Conservation (phyloP, 2,113 vertebrate species). For the Zosterops borbonicus region DNA sequence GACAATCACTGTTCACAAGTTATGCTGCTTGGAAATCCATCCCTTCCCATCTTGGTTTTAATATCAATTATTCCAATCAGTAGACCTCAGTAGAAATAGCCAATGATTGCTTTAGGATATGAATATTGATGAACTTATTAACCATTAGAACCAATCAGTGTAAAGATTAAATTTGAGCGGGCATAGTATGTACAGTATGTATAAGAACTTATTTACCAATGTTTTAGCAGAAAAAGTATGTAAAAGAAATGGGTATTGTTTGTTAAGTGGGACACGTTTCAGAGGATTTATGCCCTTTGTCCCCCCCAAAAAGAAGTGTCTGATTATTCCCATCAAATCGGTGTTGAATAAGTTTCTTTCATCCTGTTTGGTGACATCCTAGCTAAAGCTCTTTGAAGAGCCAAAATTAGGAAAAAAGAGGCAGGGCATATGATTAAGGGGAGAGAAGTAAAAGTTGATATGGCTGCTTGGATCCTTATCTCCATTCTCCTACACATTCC, state of each 20-base stretch:
- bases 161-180: rapidly evolving
- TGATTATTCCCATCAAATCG: background rate
- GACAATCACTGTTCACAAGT: rapidly evolving
- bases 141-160: background rate
- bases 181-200: background rate
- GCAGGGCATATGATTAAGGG: background rate
- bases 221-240: background rate
- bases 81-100: background rate
- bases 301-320: background rate
- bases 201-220: background rate
- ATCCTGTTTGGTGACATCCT: background rate
- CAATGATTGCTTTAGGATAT: background rate
- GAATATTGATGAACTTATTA: background rate
- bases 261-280: background rate
- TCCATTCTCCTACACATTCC: background rate
- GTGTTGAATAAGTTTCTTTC: background rate
- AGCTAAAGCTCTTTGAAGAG: background rate
- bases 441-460: background rate
- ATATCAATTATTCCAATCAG: background rate
- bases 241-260: background rate
- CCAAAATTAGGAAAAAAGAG: background rate
- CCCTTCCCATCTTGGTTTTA: background rate
- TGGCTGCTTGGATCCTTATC: background rate
- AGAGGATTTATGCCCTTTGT: rapidly evolving
- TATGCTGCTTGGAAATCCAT: background rate